A percentile compares a stretch with the other conserved stretches of the same genome.
phyloP scores from a whole-genome alignment of 2,113 vertebrate genomes.

The Muntiacus muntjak region DNA sequence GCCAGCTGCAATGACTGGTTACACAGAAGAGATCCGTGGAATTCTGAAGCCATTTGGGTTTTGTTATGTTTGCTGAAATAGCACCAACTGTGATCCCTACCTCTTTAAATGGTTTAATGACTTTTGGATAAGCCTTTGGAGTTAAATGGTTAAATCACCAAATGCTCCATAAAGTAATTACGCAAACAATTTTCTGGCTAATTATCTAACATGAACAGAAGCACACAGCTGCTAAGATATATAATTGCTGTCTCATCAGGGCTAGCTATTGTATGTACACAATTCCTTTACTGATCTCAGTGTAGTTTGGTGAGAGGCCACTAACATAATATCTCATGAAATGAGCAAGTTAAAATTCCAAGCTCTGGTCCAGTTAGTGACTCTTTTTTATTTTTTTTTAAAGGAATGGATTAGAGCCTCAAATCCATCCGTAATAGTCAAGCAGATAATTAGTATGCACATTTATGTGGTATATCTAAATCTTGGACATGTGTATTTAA shows the following conservation, averaged over 20 bases:
- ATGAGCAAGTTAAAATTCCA: slow-evolving; percentile 69
- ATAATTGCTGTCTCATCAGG: slow-evolving; percentile 80
- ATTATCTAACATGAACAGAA: slow-evolving; percentile 77
- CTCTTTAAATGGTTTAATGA: slow-evolving; percentile 75
- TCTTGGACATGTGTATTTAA: background rate
- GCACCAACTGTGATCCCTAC: slow-evolving; percentile 69
- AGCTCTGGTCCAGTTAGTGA: slow-evolving; percentile 73
- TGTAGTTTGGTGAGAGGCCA: slow-evolving; percentile 32
- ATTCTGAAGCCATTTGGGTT: slow-evolving; percentile 50
- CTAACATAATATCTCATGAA: slow-evolving; percentile 77
- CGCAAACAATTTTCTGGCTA: slow-evolving; percentile 82
- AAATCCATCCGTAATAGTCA: background rate
- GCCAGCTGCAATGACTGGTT: slow-evolving; percentile 56
- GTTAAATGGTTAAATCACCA: slow-evolving; percentile 79
- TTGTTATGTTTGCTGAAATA: slow-evolving; percentile 66
- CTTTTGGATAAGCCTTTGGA: slow-evolving; percentile 80
- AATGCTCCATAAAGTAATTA: slow-evolving; percentile 82
- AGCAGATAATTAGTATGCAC: background rate
- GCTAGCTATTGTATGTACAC: slow-evolving; percentile 77
- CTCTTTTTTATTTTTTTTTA: slow-evolving; percentile 67
- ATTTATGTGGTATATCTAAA: slow-evolving; percentile 21
- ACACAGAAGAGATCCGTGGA: slow-evolving; percentile 42
- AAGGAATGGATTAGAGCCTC: background rate
- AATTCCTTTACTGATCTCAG: slow-evolving; percentile 78
- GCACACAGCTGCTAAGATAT: slow-evolving; percentile 78